phyloP scores from a whole-genome alignment of 2,888 invertebrate genomes.

The Hermaeophaga mercurialis region DNA sequence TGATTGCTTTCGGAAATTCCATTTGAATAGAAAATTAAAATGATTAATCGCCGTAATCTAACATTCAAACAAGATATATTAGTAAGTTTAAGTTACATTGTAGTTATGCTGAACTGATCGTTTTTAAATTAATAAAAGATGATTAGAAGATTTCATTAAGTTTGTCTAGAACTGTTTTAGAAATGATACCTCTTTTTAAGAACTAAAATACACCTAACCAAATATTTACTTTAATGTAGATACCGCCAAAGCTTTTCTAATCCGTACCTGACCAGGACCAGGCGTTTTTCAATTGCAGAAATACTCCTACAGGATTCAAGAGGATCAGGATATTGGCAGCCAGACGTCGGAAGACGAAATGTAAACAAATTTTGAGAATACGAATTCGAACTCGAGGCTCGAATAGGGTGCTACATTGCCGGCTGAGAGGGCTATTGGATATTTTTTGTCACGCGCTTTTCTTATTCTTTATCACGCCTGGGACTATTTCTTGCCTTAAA shows the following conservation, averaged over 20 bases:
- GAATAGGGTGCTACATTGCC: background rate
- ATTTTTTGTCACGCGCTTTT: background rate
- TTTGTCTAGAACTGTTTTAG: too few species aligned
- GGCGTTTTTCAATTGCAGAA: constrained; percentile 5
- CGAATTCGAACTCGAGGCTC: constrained; percentile 2
- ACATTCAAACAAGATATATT: background rate
- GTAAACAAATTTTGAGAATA: constrained; percentile 13
- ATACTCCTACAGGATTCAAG: constrained; percentile 1
- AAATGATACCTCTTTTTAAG: too few species aligned
- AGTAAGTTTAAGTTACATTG: background rate
- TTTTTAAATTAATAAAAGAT: background rate
- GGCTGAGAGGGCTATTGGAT: constrained; percentile 1
- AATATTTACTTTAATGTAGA: too few species aligned
- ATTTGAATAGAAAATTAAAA: background rate
- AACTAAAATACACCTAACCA: too few species aligned
- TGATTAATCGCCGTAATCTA: background rate
- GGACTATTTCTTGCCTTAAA: background rate
- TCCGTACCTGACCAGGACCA: constrained; percentile 2
- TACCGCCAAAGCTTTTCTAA: background rate
- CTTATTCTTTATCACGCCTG: background rate
- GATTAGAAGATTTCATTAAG: too few species aligned
- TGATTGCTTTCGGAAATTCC: constrained; percentile 1
- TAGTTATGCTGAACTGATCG: too few species aligned
- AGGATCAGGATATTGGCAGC: background rate
- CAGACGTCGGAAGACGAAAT: constrained; percentile 9